Percentiles rank a stretch among this genome's conserved stretches.
These are phyloP conservation scores for Pemphredon lugubris DNA, from an alignment of 2,888 invertebrate genomes.

Conservation along the genomic window DNA sequence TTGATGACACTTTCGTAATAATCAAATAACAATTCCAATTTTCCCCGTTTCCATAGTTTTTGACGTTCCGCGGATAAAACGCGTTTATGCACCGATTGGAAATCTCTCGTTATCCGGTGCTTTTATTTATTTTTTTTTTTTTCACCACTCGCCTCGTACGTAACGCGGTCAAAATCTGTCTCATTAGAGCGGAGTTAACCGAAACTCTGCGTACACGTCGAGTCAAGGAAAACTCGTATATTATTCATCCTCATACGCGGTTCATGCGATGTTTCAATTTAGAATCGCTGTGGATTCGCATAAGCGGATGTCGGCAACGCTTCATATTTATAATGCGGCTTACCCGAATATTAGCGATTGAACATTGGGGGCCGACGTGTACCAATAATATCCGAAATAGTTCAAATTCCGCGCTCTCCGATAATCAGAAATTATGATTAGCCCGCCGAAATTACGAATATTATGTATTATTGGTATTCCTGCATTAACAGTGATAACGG, in stretches of 20 bases:
- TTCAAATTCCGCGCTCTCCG: not conserved
- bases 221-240: conserved; percentile 19
- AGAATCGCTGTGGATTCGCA: too few relatives aligned
- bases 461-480: not conserved
- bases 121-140: too few relatives aligned
- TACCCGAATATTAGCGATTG: not conserved
- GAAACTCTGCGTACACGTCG: conserved; percentile 38
- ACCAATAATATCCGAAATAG: not conserved
- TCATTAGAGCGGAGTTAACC: conserved; percentile 35
- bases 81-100: conserved; percentile 49
- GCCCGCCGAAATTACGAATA: not conserved
- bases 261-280: too few relatives aligned
- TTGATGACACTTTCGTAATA: too few relatives aligned
- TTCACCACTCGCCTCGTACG: conserved; percentile 6
- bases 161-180: conserved; percentile 46
- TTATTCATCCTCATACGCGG: conserved; percentile 40
- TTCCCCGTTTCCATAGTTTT: too few relatives aligned
- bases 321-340: conserved; percentile 13
- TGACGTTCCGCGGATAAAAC: too few relatives aligned
- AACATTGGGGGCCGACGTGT: not conserved
- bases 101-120: conserved; percentile 47
- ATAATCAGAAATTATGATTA: conserved; percentile 7
- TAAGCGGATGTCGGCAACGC: too few relatives aligned
- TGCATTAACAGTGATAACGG: not conserved
- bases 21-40: too few relatives aligned